Evolutionary conservation across 2,797 vertebrate species (phyloP), one percentile per base, ranked within the genome.

Genomic region (Acanthurus leucopareius): DNA sequence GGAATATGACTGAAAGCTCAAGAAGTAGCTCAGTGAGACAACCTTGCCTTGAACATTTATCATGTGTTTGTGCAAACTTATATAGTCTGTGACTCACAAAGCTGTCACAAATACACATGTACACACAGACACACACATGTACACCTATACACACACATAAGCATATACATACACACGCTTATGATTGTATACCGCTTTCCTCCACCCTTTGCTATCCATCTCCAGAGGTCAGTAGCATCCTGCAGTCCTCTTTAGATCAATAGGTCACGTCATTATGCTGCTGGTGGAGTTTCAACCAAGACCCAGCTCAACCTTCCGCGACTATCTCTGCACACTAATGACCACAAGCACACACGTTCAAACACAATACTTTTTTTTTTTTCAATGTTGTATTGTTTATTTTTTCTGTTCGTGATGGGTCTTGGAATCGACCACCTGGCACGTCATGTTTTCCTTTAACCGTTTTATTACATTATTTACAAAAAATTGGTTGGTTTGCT

Each of bases 251-350:
- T 75, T 66, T 49, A 79, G 86, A 93, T 92, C 90, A 92, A 91
- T 92, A 92, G 91, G 90, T 91, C 91, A 84, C 77, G 88, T 88
- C 88, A 87, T 90, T 86, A 88, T 85, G 79, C 87, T 82, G 78
- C 84, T 5, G 58, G 70, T 86, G 70, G 78, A 86, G 88, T 87
- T 87, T 88, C 80, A 84, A 81, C 83, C 75, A 74, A 45, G 78
- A 88, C 85, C 86, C 58, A 38, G 76, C 56, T 47, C 75, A 70
- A 67, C 82, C 90, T 86, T 80, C 35, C 57, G 84, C 57, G 84
- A 84, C 76, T 45, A 15, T 76, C 65, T 79, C 60, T 83, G 87
- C 90, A 90, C 82, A 85, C 81, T 91, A 91, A 92, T 91, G 82
- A 90, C 69, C 86, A 77, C 62, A 40, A 20, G n/a, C 69, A 48